Evolutionary conservation across 2,113 vertebrate species (phyloP), one percentile per base, ranked within the genome.

Genomic region (Xenopus tropicalis): DNA sequence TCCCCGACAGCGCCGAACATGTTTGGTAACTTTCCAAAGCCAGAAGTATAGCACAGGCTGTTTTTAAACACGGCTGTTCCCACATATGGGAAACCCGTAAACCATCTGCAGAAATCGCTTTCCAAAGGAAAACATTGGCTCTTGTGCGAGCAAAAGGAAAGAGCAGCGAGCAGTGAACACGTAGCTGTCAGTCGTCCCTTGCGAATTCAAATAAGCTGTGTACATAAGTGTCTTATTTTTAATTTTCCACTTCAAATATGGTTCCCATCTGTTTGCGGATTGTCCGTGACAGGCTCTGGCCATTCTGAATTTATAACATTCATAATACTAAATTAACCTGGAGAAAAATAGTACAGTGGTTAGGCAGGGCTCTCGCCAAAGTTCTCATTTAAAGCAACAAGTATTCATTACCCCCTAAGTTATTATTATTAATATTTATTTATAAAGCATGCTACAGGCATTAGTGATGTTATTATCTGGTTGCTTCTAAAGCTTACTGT

Each of bases 21-120:
- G 66, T 62, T 62, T 75, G 72, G 56, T 68, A 14, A 51, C 43
- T 61, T 67, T 74, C 64, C 64, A 75, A 37, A 69, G 66, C 48
- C 14, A 61, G 21, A 14, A 57, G 54, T 66, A 37, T 54, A 37
- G 58, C 63, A 23, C 61, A 59, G 23, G 21, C 52, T 67, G 72
- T 67, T 61, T 51, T 61, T 61, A 68, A 68, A 51, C 64, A 68
- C 11, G 24, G 13, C 37, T 3, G 25, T 69, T 75, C 72, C 72
- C 66, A 69, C 56, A 75, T 69, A 51, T 61, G n/a, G 43, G 46
- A 37, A 25, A 17, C 11, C 22, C 11, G 52, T 23, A 54, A 54
- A 74, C 65, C 54, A 75, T 68, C 72, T 75, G 72, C 23, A 61
- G 23, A 48, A 37, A 21, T 37, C 13, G 56, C 56, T 37, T 62